Evolutionary conservation across 1,140 invertebrate species (phyloP), one percentile per base, ranked within the genome.

Genomic region (Drosophila repleta): DNA sequence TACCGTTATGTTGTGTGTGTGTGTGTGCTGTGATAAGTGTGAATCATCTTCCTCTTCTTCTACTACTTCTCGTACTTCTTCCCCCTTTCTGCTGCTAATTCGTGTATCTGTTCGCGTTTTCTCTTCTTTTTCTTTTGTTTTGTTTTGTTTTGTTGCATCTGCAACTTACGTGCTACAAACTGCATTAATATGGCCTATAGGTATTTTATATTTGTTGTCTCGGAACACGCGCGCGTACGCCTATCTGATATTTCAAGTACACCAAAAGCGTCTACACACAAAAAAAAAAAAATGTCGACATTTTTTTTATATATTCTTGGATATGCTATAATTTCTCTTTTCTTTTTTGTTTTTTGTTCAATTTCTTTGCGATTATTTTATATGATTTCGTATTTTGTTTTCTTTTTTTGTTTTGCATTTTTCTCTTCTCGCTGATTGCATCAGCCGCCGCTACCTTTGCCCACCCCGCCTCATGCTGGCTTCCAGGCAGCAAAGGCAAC

Each of bases 121-220:
- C 26, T 37, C n/a, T n/a, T 29, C 4, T 53, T 62, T 65, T 32
- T 72, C 51, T 72, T 49, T 39, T 21, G 45, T 49, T 43, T 62
- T 20, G 0, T 8, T 62, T 39, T 32, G 18, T 56, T 39, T 11
- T 39, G 37, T 15, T 79, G 43, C 52, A 58, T 68, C 71, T 74
- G 79, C 71, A 26, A 48, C 80, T 84, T 84, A 84, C 17, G 46
- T 74, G 53, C 65, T 84, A 85, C 51, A 58, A 85, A 85, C 81
- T 81, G 81, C 83, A 88, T 83, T 76, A 87, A 87, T 87, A 87
- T 87, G 83, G 83, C 83, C 83, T 87, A 82, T 87, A 80, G 74
- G 66, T 84, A 79, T 66, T 49, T 49, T 57, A 60, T 49, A 39
- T 35, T 32, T 32, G 29, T 1, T 32, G 29, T 32, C 29, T 32